Conservation (phyloP, 2,113 vertebrate species). For the Corapipo altera region DNA sequence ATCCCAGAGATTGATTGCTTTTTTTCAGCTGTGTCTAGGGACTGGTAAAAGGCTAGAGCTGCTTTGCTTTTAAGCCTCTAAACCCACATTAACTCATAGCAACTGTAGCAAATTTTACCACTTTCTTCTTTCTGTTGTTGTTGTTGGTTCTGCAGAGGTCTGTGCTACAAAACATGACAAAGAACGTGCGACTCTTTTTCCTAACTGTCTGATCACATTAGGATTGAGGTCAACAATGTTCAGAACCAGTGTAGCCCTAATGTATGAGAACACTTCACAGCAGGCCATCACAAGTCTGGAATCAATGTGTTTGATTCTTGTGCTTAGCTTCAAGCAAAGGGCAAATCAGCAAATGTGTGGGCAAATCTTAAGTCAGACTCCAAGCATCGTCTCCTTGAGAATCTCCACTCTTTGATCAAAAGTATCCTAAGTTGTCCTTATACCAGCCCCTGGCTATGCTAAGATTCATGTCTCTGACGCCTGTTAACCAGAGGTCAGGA, state of each 20-base stretch:
- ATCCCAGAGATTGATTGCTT: not conserved
- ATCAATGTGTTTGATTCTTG: not conserved
- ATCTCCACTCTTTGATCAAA: not conserved
- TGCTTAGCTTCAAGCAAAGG: not conserved
- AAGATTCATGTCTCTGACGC: fast-evolving
- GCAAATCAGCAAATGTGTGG: not conserved
- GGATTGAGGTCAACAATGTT: not conserved
- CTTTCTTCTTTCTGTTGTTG: not conserved
- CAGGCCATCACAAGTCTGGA: not conserved
- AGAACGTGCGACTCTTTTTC: fast-evolving
- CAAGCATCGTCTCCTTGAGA: not conserved
- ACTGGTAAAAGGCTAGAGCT: not conserved
- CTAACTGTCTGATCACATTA: not conserved
- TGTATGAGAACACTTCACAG: not conserved
- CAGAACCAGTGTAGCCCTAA: not conserved
- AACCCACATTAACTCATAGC: not conserved
- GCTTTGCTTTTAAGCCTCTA: not conserved
- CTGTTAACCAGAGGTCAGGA: not conserved
- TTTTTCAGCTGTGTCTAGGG: not conserved
- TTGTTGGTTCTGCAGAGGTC: not conserved
- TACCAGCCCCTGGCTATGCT: fast-evolving
- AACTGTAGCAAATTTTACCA: not conserved
- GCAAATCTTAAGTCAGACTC: not conserved
- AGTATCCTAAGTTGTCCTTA: not conserved
- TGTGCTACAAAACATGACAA: not conserved